A percentile compares a stretch with the other conserved stretches of the same genome.
These are phyloP conservation scores for Lithobates pipiens DNA, from an alignment of 2,797 vertebrate species.

Conservation along the genomic window DNA sequence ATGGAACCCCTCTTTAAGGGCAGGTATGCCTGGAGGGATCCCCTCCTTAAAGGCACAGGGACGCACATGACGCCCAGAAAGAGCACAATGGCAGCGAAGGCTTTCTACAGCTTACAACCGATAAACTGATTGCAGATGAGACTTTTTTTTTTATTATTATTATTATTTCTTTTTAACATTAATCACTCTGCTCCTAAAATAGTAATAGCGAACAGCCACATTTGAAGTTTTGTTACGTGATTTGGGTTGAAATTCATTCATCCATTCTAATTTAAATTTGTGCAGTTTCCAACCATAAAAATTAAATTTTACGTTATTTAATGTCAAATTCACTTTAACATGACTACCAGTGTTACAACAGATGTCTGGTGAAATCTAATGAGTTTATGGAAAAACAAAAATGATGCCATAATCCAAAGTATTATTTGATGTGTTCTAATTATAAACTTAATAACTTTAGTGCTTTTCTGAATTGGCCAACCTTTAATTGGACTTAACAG, in stretches of 20 bases:
- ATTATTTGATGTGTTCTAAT: conserved; percentile 12
- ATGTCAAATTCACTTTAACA: not conserved
- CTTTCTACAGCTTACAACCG: no score
- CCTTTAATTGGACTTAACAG: conserved; percentile 18
- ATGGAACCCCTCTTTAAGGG: no score
- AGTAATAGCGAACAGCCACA: not conserved
- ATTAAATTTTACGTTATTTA: not conserved
- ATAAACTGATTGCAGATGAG: no score
- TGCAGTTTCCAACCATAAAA: not conserved
- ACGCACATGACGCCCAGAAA: no score
- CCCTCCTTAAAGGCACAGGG: no score
- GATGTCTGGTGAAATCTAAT: not conserved
- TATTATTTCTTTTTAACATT: no score
- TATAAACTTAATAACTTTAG: conserved; percentile 23
- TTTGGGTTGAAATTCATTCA: not conserved
- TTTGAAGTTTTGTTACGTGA: not conserved
- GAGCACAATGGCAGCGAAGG: no score
- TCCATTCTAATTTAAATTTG: not conserved
- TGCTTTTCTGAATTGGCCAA: conserved; percentile 18
- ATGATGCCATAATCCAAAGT: not conserved
- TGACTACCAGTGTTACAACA: not conserved
- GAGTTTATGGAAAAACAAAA: not conserved
- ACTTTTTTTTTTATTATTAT: no score
- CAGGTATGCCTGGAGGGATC: no score
- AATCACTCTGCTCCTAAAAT: no score